Base-by-base conservation (phyloP, 2,113 vertebrate species). In the Desmodus rotundus region DNA sequence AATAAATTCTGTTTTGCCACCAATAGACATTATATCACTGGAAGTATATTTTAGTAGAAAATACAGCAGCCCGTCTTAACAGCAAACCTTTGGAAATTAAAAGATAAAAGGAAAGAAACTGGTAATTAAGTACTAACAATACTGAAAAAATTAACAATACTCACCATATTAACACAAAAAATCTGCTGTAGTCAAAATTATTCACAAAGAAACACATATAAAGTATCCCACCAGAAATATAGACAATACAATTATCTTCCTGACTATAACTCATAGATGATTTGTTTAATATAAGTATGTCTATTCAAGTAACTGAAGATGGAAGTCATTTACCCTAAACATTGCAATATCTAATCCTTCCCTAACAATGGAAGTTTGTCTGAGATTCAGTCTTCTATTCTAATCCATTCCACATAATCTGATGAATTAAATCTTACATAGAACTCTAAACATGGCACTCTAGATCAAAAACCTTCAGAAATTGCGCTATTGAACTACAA, bases 101-200 rank as follows among this genome's bases (percentile, higher is more conserved):
- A 73, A 26, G 87, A 38, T 81, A 17, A 89, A 87, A 77, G 24
- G 45, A 58, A 63, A 80, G 54, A 85, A 87, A 63, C 14, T 90
- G 83, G 47, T 91, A 38, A 88, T 58, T 72, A 88, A 93, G 95
- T 78, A 91, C 7, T 52, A 85, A 89, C 13, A 72, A 54, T 74
- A 58, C 6, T 90, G n/a, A 58, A 93, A 54, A 85, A 92, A 50
- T 54, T 58, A 83, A 31, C 10, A 92, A 1, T 80, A 87, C 22
- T 90, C 24, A 77, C 63, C 77, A 76, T 89, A 41, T 38, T 68
- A 83, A 85, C 45, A 54, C 16, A 58, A 80, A 88, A 86, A 91
- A 50, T 24, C 33, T 80, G 5, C n/a, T 90, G 0, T 84, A 63
- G 61, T 96, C 41, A 87, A 92, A 87, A 90, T 95, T 80, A 87